Percentiles rank a stretch among this genome's conserved stretches.
Evolutionary conservation across 2,113 vertebrate species (phyloP).

Genomic region (Monopterus albus): DNA sequence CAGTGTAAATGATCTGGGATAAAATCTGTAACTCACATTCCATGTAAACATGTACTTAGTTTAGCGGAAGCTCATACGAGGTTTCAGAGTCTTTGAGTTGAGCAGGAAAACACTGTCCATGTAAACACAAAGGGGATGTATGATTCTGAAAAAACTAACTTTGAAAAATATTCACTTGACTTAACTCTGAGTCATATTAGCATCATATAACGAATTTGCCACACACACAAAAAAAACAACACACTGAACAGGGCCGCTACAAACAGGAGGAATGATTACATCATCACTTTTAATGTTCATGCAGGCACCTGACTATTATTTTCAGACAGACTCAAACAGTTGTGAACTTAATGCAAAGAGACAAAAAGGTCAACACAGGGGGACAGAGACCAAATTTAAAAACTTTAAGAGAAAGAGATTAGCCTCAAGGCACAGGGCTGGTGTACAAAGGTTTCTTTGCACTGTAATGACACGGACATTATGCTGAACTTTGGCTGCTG

Average conservation of each 20-base stretch:
- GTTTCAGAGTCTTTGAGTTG: too few relatives aligned
- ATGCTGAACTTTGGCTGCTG: constrained; percentile 65
- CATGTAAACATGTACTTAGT: too few relatives aligned
- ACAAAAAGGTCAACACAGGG: background rate
- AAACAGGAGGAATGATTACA: background rate
- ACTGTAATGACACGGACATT: constrained; percentile 73
- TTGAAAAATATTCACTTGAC: background rate
- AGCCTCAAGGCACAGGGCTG: constrained; percentile 26
- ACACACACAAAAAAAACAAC: too few relatives aligned
- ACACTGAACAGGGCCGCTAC: too few relatives aligned
- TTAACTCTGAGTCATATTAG: background rate
- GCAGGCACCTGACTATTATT: background rate
- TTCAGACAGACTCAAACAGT: background rate
- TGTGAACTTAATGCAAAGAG: background rate
- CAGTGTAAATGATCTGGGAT: background rate
- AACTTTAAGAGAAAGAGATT: constrained; percentile 16
- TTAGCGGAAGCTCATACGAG: too few relatives aligned
- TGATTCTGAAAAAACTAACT: too few relatives aligned
- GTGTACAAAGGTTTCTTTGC: constrained; percentile 63
- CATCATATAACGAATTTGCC: too few relatives aligned
- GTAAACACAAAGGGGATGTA: background rate
- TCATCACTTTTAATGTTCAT: background rate
- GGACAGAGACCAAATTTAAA: constrained; percentile 26
- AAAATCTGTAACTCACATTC: constrained; percentile 5
- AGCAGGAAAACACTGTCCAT: background rate